A percentile compares a stretch with the other conserved stretches of the same genome.
These are phyloP conservation scores for Cotesia vestalis DNA, from an alignment of 1,140 invertebrate species.

Conservation along the genomic window DNA sequence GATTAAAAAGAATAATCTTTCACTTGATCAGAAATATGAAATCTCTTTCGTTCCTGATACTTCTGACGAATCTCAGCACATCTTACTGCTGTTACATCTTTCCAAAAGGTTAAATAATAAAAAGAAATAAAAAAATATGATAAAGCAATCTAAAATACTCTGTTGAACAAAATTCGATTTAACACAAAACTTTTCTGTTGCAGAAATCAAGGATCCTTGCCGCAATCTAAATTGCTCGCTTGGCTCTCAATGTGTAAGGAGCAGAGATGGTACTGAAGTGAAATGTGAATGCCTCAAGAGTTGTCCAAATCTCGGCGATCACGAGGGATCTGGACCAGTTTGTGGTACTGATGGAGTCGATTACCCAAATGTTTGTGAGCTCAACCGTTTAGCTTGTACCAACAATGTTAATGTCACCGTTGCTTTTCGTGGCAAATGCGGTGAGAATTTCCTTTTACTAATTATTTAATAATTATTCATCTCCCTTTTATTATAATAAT, in stretches of 20 bases:
- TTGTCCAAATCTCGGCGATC: constrained; percentile 83
- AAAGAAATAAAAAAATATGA: constrained; percentile 17
- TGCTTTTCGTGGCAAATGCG: constrained; percentile 89
- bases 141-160: neutral
- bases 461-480: neutral
- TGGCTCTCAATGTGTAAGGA: constrained; percentile 79
- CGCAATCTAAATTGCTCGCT: constrained; percentile 75
- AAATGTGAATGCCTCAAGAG: constrained; percentile 78
- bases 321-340: constrained; percentile 76
- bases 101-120: constrained; percentile 54
- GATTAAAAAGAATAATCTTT: neutral
- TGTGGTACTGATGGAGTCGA: constrained; percentile 79
- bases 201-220: constrained; percentile 84
- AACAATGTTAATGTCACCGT: constrained; percentile 80
- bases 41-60: constrained; percentile 39
- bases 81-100: constrained; percentile 59
- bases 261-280: constrained; percentile 77
- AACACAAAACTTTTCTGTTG: constrained; percentile 50
- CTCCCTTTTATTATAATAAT: neutral
- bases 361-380: constrained; percentile 83
- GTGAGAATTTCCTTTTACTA: constrained; percentile 69
- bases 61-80: constrained; percentile 43
- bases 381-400: constrained; percentile 80
- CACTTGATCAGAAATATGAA: constrained; percentile 5
- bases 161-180: constrained; percentile 14